Conservation (phyloP, 2,113 vertebrate genomes). For the Grammomys surdaster region DNA sequence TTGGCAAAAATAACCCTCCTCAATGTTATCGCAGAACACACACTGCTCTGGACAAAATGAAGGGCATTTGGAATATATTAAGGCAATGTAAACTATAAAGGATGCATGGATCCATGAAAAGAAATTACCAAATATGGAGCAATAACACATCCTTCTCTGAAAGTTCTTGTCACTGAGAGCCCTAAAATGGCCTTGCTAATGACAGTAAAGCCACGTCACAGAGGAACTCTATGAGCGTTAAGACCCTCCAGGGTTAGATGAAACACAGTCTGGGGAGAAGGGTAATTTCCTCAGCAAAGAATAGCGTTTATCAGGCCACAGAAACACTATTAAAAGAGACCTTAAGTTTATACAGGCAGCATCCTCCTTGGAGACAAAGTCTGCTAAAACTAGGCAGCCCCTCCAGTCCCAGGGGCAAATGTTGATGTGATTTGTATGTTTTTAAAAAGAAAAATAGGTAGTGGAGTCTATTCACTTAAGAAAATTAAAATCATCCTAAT, state of each 20-base stretch:
- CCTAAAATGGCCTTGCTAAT: background rate
- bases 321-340: background rate
- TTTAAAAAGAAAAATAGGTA: background rate
- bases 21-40: background rate
- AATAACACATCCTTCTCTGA: background rate
- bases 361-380: background rate
- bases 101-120: background rate
- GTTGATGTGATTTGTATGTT: background rate
- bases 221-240: background rate
- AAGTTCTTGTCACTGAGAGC: background rate
- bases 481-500: slow-evolving; percentile 24
- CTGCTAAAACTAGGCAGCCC: background rate
- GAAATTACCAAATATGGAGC: slow-evolving; percentile 29
- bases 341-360: background rate
- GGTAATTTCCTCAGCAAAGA: background rate
- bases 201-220: background rate
- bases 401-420: background rate
- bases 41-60: background rate
- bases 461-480: slow-evolving; percentile 1
- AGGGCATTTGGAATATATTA: background rate
- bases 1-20: slow-evolving; percentile 2
- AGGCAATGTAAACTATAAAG: background rate
- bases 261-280: background rate
- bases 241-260: background rate
- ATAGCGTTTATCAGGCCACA: background rate